Evolutionary conservation across 2,888 invertebrate genomes (phyloP).

Genomic region (Apocheima hispidaria): DNA sequence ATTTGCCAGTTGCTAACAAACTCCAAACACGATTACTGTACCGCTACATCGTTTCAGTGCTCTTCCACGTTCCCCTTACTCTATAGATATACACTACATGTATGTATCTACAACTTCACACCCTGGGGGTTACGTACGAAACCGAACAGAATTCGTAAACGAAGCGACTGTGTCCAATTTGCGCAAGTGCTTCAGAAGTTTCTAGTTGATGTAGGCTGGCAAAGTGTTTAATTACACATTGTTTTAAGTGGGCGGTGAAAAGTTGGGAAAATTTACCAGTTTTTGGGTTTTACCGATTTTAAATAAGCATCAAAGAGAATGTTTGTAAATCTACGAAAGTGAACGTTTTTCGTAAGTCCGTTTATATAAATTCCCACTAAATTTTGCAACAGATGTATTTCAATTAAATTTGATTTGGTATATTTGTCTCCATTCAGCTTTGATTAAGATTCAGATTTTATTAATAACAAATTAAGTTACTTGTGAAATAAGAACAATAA

Average conservation of each 20-base stretch:
- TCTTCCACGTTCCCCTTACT: background rate
- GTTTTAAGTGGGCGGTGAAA: conserved; percentile 1
- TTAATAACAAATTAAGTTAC: too few species aligned
- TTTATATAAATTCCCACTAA: too few species aligned
- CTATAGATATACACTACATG: background rate
- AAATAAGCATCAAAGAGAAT: background rate
- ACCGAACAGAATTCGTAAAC: conserved; percentile 29
- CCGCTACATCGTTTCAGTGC: background rate
- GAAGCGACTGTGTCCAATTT: conserved; percentile 39
- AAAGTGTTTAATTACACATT: conserved; percentile 27
- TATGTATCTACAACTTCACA: background rate
- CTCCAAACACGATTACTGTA: background rate
- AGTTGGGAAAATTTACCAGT: background rate
- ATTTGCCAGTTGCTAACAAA: too few species aligned
- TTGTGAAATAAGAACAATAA: too few species aligned
- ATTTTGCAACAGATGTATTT: too few species aligned
- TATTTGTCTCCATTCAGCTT: too few species aligned
- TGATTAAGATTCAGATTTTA: too few species aligned
- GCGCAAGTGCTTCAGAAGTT: conserved; percentile 35
- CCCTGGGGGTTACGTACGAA: conserved; percentile 25
- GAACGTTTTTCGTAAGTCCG: too few species aligned
- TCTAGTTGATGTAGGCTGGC: conserved; percentile 17
- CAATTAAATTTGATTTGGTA: too few species aligned
- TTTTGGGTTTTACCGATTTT: background rate
- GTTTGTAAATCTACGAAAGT: too few species aligned